Conservation (phyloP, 2,888 invertebrate genomes). For the Cataglyphis rosenhaueri region DNA sequence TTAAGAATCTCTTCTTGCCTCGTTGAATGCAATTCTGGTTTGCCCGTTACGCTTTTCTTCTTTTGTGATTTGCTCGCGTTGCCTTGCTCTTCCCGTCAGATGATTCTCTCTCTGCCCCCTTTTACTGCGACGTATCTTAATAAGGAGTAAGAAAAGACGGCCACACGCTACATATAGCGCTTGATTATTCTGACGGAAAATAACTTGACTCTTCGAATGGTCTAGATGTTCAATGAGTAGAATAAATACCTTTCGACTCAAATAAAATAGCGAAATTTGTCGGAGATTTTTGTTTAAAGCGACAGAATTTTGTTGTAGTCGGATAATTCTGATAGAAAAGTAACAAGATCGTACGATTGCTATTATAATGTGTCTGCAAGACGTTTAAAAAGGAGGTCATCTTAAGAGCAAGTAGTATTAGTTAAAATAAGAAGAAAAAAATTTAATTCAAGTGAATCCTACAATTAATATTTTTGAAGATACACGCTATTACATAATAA, state of each 20-base stretch:
- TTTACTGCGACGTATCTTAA: conserved; percentile 14
- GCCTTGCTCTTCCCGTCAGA: conserved; percentile 30
- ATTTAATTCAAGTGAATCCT: too few species aligned
- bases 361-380: not conserved
- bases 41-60: conserved; percentile 39
- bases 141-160: conserved; percentile 19
- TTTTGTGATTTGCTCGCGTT: conserved; percentile 36
- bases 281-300: not conserved
- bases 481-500: too few species aligned
- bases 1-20: conserved; percentile 50
- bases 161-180: not conserved
- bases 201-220: conserved; percentile 9
- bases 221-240: not conserved
- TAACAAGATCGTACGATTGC: not conserved
- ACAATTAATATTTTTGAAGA: too few species aligned
- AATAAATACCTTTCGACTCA: not conserved
- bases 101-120: conserved; percentile 31
- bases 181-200: conserved; percentile 29
- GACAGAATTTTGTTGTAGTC: not conserved
- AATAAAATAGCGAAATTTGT: not conserved
- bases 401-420: too few species aligned
- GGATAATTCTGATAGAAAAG: not conserved
- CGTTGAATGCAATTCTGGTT: conserved; percentile 35
- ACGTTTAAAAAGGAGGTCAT: too few species aligned
- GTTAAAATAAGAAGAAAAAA: too few species aligned